Base-by-base conservation (phyloP, 2,113 vertebrate species). In the Anolis carolinensis region DNA sequence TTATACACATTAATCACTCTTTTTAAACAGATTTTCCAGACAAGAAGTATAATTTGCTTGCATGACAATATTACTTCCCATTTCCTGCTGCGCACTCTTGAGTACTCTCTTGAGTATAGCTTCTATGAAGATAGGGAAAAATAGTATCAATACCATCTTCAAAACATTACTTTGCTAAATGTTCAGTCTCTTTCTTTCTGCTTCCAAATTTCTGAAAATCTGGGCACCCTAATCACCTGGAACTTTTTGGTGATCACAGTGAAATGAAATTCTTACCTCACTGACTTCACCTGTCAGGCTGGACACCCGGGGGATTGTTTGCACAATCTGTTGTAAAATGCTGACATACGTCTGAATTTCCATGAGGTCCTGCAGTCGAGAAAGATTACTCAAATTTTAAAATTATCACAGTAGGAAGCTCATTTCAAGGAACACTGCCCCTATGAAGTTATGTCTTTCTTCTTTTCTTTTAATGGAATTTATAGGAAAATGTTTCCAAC, bases 301-400 rank as follows among this genome's bases (percentile, higher is more conserved):
- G 39, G 97, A 93, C 89, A 94, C 93, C 4, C 96, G 96, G 70
- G 97, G 96, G 36, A 97, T 95, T 8, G 96, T 97, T 93, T 98
- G 97, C 89, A 97, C 97, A 91, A 99, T 98, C 95, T 99, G 98
- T 82, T 98, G 97, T 87, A 99, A 95, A 93, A 99, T 97, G 92
- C 93, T 97, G 34, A 99, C 95, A 0, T 99, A 99, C 76, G 98
- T 98, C 95, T 99, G 97, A 93, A 99, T 98, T 96, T 99, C 98
- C 89, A 98, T 97, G 5, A 99, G 97, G 86, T 99, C 98, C 99
- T 99, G 90, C 85, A n/a, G 27, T 62, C 36, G 86, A 90, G 23
- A 20, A 79, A 92, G 92, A 79, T 4, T 0, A 48, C 74, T 89
- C 52, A 52, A n/a, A 63, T 89, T 72, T 81, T 18, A 85, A 89